These are phyloP conservation scores for Melanaphis sacchari DNA, from an alignment of 1,140 invertebrate genomes.

Conservation along the genomic window DNA sequence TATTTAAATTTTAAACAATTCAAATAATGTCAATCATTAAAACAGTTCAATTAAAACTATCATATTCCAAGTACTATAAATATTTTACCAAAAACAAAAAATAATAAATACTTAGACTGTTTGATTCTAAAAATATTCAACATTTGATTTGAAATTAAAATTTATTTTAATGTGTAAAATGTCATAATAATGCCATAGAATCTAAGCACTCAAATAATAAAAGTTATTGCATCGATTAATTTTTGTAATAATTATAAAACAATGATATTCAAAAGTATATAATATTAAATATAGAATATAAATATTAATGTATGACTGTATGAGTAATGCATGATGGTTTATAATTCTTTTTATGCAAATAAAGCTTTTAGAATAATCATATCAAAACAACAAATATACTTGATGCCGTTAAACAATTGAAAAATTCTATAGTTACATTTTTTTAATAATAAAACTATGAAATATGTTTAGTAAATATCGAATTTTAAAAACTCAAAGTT, in stretches of 20 bases:
- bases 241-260: neutral
- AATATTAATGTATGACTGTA: too few relatives aligned
- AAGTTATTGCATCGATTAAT: neutral
- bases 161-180: neutral
- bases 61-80: neutral
- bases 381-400: neutral
- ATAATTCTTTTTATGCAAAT: neutral
- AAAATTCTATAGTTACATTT: neutral
- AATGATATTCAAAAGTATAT: neutral
- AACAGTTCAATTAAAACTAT: too few relatives aligned
- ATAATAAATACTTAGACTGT: neutral
- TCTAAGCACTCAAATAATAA: neutral
- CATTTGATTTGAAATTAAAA: neutral
- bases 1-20: too few relatives aligned
- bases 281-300: too few relatives aligned
- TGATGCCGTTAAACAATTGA: neutral
- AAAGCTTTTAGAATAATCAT: neutral
- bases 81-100: neutral
- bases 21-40: too few relatives aligned
- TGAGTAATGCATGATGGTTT: neutral
- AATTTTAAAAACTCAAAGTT: too few relatives aligned
- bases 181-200: too few relatives aligned
- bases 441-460: neutral
- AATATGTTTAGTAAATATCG: too few relatives aligned
- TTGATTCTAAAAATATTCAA: neutral